phyloP scores from a whole-genome alignment of 2,113 vertebrate species.

The Boulengeromyrus knoepffleri region DNA sequence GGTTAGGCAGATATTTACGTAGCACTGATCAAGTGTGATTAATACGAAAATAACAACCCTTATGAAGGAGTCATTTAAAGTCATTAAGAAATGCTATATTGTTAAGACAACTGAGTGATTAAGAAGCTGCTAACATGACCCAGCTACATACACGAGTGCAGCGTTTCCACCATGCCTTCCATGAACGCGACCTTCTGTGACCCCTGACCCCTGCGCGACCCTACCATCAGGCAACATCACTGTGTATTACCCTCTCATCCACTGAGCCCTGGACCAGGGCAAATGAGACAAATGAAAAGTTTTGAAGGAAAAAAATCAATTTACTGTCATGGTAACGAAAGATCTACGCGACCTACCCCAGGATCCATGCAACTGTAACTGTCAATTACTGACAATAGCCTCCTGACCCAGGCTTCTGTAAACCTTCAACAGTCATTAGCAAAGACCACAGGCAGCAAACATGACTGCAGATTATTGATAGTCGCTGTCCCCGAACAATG shows the following conservation, averaged over 20 bases:
- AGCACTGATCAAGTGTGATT: not conserved
- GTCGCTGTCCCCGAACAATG: not conserved
- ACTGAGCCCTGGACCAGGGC: not conserved
- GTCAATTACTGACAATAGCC: slow-evolving; percentile 3
- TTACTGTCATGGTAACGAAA: not conserved
- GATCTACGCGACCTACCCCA: not conserved
- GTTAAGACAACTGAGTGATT: not conserved
- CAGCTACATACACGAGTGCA: no score
- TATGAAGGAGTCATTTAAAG: not conserved
- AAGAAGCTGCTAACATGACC: not conserved
- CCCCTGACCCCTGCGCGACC: not conserved
- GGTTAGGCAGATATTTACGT: not conserved
- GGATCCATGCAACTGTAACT: not conserved
- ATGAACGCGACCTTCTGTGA: not conserved
- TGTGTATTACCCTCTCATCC: not conserved
- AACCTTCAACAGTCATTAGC: not conserved
- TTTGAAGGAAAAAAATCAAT: slow-evolving; percentile 11
- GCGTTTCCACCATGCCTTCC: not conserved
- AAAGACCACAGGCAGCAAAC: not conserved
- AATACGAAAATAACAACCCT: not conserved
- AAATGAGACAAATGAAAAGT: not conserved
- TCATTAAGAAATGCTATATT: not conserved
- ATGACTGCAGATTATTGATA: slow-evolving; percentile 3
- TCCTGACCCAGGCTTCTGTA: not conserved
- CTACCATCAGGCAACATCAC: not conserved